These are phyloP conservation scores for Lathamus discolor DNA, from an alignment of 2,113 vertebrate genomes.

Conservation along the genomic window DNA sequence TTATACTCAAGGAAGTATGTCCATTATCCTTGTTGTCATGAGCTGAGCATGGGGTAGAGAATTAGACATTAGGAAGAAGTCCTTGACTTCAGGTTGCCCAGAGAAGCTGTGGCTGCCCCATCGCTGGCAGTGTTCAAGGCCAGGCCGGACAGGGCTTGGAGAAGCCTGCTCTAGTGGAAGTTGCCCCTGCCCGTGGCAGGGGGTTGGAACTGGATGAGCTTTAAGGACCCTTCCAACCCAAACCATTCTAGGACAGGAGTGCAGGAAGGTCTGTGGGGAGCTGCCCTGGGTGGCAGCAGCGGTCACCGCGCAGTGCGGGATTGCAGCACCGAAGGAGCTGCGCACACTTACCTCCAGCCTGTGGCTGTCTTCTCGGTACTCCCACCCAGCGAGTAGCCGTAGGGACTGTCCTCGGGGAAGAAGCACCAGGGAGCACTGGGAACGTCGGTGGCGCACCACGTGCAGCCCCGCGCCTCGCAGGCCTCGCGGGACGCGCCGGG, in stretches of 20 bases:
- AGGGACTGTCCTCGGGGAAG: neutral
- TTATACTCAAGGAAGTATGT: fast-evolving
- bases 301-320: fast-evolving
- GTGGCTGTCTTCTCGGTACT: neutral
- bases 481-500: neutral
- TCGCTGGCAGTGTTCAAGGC: neutral
- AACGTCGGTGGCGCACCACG: neutral
- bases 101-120: neutral
- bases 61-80: neutral
- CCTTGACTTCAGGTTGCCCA: neutral
- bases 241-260: neutral
- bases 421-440: slow-evolving; percentile 8
- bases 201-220: neutral
- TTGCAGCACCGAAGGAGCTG: fast-evolving
- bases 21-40: fast-evolving
- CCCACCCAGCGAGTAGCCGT: neutral
- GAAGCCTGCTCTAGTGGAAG: neutral
- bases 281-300: fast-evolving
- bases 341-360: slow-evolving; percentile 1
- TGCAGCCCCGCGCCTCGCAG: neutral
- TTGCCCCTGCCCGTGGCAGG: neutral
- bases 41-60: neutral
- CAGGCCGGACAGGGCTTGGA: fast-evolving
- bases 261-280: fast-evolving
- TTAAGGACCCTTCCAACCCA: neutral